Base-by-base conservation (phyloP, 2,888 invertebrate genomes). In the Micoletzkya japonica region DNA sequence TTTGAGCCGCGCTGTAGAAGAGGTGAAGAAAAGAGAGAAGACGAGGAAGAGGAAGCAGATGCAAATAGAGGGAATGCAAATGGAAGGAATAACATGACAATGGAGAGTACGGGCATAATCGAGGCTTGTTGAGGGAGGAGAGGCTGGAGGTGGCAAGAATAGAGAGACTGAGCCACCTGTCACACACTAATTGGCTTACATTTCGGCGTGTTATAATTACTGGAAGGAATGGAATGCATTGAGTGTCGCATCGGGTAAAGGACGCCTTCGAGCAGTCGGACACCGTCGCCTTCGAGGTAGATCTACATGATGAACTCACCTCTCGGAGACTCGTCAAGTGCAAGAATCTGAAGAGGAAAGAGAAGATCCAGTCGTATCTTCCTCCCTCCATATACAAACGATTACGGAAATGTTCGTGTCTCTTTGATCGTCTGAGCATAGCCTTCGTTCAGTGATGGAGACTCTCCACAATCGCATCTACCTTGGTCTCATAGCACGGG, bases 231-330 rank as follows among this genome's bases (percentile, higher is more conserved):
- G 24, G 17, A 7, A 37, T 37, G 36, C 37, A 39, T 39, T 39
- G 59, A 86, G 87, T 89, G 66, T 88, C 89, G 28, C 85, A 86
- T 54, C 87, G 87, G 74, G 87, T 87, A 63, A 88, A 88, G 75
- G 79, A 85, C 67, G 89, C 89, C n/a, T 89, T 89, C 82, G 80
- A 85, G 20, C 80, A 84, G 28, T 83, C 88, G 7, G 87, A 89
- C 72, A 85, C 86, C 39, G 86, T 89, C 26, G 87, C 88, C 80
- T 88, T 89, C 80, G 89, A 90, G 79, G 84, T 89, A 69, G 89
- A 89, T 80, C 83, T 89, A 49, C 88, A 88, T 4, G 87, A 89
- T 79, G 86, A 86, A 77, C 88, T 88, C 7, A 85, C 88, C 36
- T 81, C 82, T 34, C 66, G 74, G 7, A 72, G 73, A 34, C 69